Percentiles rank a stretch among this genome's conserved stretches.
These are phyloP conservation scores for Lithobius niger DNA, from an alignment of 1,140 invertebrate species.

Conservation along the genomic window DNA sequence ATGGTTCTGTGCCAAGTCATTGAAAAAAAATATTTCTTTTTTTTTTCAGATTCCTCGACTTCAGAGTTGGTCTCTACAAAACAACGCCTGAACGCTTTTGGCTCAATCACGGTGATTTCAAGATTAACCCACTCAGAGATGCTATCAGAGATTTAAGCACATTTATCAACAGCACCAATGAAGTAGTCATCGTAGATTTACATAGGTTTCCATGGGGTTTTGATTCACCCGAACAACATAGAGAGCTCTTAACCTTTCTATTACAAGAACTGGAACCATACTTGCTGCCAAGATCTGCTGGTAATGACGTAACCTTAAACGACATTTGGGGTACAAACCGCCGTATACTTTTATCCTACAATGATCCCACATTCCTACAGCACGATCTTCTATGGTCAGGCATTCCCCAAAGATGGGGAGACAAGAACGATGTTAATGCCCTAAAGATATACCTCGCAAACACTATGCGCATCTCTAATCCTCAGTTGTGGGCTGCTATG, in stretches of 20 bases:
- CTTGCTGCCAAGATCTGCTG: constrained; percentile 31
- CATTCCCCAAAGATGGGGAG: constrained; percentile 7
- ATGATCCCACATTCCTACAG: background rate
- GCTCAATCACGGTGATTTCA: constrained; percentile 52
- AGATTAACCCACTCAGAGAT: constrained; percentile 45
- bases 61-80: constrained; percentile 4
- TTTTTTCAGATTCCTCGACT: constrained; percentile 1
- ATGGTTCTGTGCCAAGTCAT: no score
- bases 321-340: constrained; percentile 44
- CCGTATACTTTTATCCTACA: constrained; percentile 49
- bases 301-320: constrained; percentile 37
- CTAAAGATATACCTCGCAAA: constrained; percentile 3
- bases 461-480: constrained; percentile 8
- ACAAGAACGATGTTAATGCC: constrained; percentile 1
- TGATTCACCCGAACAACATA: constrained; percentile 28
- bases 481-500: constrained; percentile 57
- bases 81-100: constrained; percentile 20
- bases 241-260: constrained; percentile 42
- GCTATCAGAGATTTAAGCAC: constrained; percentile 45
- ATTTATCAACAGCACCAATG: constrained; percentile 35
- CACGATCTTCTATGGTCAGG: constrained; percentile 7
- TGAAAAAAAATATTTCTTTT: no score
- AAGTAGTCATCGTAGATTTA: constrained; percentile 6
- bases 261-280: constrained; percentile 43
- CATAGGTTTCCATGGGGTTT: constrained; percentile 42